These are phyloP conservation scores for Pseudomyrmex cubaensis DNA, from an alignment of 1,140 invertebrate species.

Conservation along the genomic window DNA sequence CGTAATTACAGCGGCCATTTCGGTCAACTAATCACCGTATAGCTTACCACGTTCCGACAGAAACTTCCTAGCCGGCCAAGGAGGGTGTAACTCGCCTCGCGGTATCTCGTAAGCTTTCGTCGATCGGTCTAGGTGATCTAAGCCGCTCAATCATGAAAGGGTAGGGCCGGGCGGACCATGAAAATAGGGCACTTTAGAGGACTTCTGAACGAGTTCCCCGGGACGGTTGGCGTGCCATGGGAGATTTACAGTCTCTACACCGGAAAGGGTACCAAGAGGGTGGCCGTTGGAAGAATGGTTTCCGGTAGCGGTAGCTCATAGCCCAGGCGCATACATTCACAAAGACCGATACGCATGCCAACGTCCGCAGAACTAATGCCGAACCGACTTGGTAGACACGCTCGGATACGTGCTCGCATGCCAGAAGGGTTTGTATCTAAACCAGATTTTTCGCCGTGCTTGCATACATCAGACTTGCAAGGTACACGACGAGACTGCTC, in stretches of 20 bases:
- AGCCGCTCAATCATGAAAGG: conserved; percentile 57
- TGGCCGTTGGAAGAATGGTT: conserved; percentile 78
- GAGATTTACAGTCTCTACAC: conserved; percentile 79
- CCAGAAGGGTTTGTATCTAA: conserved; percentile 17
- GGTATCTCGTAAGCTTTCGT: conserved; percentile 72
- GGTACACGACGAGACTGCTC: neutral
- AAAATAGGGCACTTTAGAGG: conserved; percentile 74
- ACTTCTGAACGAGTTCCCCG: conserved; percentile 59
- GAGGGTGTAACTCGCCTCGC: conserved; percentile 64
- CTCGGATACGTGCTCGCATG: conserved; percentile 39
- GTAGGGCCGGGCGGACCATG: conserved; percentile 57
- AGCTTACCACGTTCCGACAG: conserved; percentile 62
- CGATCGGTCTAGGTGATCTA: conserved; percentile 68
- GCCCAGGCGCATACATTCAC: conserved; percentile 46
- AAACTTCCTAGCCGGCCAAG: conserved; percentile 35
- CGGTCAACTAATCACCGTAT: conserved; percentile 67
- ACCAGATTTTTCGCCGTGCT: conserved; percentile 14
- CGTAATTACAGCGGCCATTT: conserved; percentile 49
- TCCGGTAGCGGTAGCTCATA: conserved; percentile 75
- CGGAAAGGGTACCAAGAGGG: conserved; percentile 79
- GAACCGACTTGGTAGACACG: conserved; percentile 17
- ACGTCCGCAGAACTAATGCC: conserved; percentile 50
- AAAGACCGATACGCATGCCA: conserved; percentile 69
- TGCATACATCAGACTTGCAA: conserved; percentile 17
- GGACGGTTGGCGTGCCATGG: conserved; percentile 76